Conservation (phyloP, 2,888 invertebrate genomes). For the Phortica okadai region DNA sequence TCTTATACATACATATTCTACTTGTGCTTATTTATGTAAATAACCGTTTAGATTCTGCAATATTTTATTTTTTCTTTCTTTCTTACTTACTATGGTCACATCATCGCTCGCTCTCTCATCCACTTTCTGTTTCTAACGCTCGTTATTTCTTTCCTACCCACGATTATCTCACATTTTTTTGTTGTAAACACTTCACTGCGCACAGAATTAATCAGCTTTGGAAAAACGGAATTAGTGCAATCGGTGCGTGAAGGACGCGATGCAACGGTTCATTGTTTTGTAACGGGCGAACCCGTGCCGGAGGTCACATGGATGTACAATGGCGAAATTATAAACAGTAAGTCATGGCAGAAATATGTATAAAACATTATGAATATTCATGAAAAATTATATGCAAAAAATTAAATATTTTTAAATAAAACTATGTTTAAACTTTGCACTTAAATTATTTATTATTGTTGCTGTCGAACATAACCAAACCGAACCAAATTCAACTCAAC, state of each 20-base stretch:
- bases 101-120: not conserved
- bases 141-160: no score
- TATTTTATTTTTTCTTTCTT: not conserved
- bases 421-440: conserved; percentile 43
- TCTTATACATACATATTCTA: no score
- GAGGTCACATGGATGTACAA: conserved; percentile 77
- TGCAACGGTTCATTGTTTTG: conserved; percentile 75
- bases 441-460: conserved; percentile 16
- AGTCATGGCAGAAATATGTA: conserved; percentile 48
- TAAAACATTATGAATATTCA: conserved; percentile 1
- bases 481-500: not conserved
- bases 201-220: conserved; percentile 79
- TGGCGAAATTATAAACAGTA: conserved; percentile 75
- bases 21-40: no score
- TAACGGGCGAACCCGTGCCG: conserved; percentile 77
- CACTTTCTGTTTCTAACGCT: no score
- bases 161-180: conserved; percentile 34
- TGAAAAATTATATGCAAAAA: not conserved
- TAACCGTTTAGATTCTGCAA: no score
- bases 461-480: not conserved
- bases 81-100: not conserved
- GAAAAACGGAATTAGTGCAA: conserved; percentile 78
- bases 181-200: not conserved
- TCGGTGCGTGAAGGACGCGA: conserved; percentile 78
- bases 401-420: conserved; percentile 18